Evolutionary conservation across 2,797 vertebrate species (phyloP).

Genomic region (Danio choprae): DNA sequence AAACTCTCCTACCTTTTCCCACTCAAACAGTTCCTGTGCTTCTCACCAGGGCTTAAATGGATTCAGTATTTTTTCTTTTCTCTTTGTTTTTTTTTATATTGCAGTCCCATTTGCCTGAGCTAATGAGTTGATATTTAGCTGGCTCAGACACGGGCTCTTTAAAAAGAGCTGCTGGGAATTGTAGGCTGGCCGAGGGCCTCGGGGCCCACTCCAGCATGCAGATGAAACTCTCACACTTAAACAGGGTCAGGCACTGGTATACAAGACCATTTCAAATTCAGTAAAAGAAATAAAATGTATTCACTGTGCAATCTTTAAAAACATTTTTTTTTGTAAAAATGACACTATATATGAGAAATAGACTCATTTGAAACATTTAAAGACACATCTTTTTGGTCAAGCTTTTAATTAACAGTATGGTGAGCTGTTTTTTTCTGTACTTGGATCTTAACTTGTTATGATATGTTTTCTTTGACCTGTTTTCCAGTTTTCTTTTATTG

Average conservation of each 20-base stretch:
- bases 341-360: background rate
- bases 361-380: too few species aligned
- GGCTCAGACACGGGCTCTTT: slow-evolving; percentile 45
- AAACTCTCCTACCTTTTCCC: slow-evolving; percentile 27
- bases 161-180: slow-evolving; percentile 47
- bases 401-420: too few species aligned
- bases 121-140: slow-evolving; percentile 60
- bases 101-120: slow-evolving; percentile 52
- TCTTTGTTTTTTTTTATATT: slow-evolving; percentile 36
- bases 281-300: background rate
- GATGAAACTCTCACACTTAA: slow-evolving; percentile 43
- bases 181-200: slow-evolving; percentile 18
- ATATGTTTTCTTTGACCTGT: too few species aligned
- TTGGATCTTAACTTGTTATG: too few species aligned
- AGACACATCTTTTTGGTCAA: too few species aligned
- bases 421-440: too few species aligned
- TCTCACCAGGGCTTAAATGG: slow-evolving; percentile 51
- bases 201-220: slow-evolving; percentile 52
- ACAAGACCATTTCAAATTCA: slow-evolving; percentile 30
- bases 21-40: background rate
- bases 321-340: background rate
- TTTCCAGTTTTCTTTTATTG: too few species aligned
- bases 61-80: slow-evolving; percentile 27
- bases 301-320: background rate
- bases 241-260: slow-evolving; percentile 30